These are phyloP conservation scores for Anoncus sp. DNA, from an alignment of 2,888 invertebrate genomes.

Conservation along the genomic window DNA sequence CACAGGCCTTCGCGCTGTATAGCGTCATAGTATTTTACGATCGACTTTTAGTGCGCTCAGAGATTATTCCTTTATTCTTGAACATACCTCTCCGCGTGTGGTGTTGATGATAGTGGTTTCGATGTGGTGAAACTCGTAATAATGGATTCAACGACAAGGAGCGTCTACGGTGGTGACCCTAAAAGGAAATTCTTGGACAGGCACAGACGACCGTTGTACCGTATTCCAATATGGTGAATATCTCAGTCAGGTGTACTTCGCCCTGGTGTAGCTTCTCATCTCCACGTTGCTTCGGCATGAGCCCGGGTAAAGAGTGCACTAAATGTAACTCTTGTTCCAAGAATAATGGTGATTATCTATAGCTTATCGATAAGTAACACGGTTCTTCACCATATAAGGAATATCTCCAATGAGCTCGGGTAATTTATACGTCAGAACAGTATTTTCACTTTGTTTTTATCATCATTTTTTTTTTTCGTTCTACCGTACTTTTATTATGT, in stretches of 20 bases:
- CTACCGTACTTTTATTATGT: constrained; percentile 16
- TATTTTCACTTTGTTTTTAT: constrained; percentile 23
- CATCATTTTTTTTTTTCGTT: constrained; percentile 2
- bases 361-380: constrained; percentile 32
- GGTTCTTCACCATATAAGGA: constrained; percentile 40
- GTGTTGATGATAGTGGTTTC: constrained; percentile 54
- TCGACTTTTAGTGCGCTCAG: constrained; percentile 51
- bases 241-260: constrained; percentile 19
- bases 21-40: constrained; percentile 50
- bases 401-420: constrained; percentile 39
- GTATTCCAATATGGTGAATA: constrained; percentile 23
- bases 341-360: constrained; percentile 13
- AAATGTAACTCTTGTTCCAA: constrained; percentile 28
- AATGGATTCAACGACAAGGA: constrained; percentile 54
- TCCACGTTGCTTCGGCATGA: constrained; percentile 17
- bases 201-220: constrained; percentile 31
- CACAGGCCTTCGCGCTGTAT: constrained; percentile 1
- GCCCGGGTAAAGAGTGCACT: constrained; percentile 7
- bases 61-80: constrained; percentile 60
- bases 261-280: constrained; percentile 19
- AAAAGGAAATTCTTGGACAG: constrained; percentile 51
- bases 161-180: constrained; percentile 24
- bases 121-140: constrained; percentile 51
- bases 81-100: constrained; percentile 33
- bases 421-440: constrained; percentile 32